Base-by-base conservation (phyloP, 2,797 vertebrate genomes). In the Clamator glandarius region DNA sequence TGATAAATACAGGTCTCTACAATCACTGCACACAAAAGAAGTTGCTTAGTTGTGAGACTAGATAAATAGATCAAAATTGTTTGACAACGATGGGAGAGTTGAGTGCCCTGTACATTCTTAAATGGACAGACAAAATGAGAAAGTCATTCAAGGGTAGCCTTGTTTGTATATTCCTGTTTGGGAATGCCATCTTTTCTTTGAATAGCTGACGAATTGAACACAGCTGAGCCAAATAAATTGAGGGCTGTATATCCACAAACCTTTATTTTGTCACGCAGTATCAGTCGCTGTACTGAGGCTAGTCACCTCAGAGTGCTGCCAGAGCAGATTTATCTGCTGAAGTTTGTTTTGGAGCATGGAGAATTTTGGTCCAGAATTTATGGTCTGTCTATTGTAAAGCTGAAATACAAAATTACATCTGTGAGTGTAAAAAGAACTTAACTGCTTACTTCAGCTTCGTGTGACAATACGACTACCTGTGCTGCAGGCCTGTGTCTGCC, bases 71-170 rank as follows among this genome's bases (percentile, higher is more conserved):
- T 78, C 29, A 33, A 11, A 1, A 1, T 42, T 61, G 17, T 67
- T 58, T 87, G 72, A 58, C 92, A 84, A 58, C 9, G 24, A 17
- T 51, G 51, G 36, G 44, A 77, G n/a, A 11, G 7, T 35, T 44
- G 44, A 57, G 20, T 35, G 62, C 9, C 21, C 28, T 7, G 1
- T 50, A 16, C 0, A 0, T 80, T 69, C 42, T 75, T 66, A 85
- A 89, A 78, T 50, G 29, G 31, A 55, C 21, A 68, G 58, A 48
- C 35, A 68, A 89, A 80, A 77, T 69, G 21, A 35, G 20, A 48
- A 78, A 72, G 51, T 68, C 31, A 19, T 70, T 86, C 52, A 55
- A 33, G 42, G 39, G 16, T 23, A 74, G 42, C 26, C 44, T 81
- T 46, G 29, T 54, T 80, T 74, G 23, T 33, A 4, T 44, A 26